A percentile compares a stretch with the other conserved stretches of the same genome.
Conservation (phyloP, 64 coral and sea anemone genomes). For the Trachythela sp. region DNA sequence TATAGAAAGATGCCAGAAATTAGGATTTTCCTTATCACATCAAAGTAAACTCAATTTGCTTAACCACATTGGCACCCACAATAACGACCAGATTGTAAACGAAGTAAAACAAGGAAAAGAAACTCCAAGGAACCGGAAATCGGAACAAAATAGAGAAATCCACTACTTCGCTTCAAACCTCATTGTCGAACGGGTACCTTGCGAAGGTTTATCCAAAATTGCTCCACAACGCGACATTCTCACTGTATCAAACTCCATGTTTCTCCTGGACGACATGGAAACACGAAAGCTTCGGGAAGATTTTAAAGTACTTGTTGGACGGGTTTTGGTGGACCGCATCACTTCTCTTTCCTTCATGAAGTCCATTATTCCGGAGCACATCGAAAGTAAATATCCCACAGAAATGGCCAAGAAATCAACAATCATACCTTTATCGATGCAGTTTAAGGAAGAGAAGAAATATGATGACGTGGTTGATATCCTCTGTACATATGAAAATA, state of each 20-base stretch:
- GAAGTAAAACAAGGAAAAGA: slow-evolving; percentile 46
- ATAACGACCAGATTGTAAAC: slow-evolving; percentile 40
- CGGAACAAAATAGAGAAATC: too few species aligned
- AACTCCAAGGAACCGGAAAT: slow-evolving; percentile 54
- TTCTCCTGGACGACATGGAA: neutral
- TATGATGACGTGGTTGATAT: neutral
- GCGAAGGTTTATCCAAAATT: neutral
- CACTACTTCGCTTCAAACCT: too few species aligned
- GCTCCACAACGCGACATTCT: neutral
- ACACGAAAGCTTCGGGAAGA: neutral
- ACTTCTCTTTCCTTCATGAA: neutral
- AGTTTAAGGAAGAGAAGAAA: neutral
- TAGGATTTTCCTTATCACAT: slow-evolving; percentile 39
- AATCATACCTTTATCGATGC: neutral
- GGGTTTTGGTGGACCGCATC: neutral
- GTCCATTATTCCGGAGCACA: neutral
- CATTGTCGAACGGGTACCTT: too few species aligned
- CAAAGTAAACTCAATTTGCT: slow-evolving; percentile 36
- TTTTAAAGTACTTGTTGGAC: neutral
- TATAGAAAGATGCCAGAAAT: slow-evolving; percentile 32
- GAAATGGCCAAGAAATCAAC: neutral
- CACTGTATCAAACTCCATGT: neutral
- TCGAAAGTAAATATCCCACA: neutral
- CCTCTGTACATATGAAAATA: neutral
- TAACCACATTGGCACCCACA: slow-evolving; percentile 47